phyloP scores from a whole-genome alignment of 2,888 invertebrate species.

The Uropetala carovei region DNA sequence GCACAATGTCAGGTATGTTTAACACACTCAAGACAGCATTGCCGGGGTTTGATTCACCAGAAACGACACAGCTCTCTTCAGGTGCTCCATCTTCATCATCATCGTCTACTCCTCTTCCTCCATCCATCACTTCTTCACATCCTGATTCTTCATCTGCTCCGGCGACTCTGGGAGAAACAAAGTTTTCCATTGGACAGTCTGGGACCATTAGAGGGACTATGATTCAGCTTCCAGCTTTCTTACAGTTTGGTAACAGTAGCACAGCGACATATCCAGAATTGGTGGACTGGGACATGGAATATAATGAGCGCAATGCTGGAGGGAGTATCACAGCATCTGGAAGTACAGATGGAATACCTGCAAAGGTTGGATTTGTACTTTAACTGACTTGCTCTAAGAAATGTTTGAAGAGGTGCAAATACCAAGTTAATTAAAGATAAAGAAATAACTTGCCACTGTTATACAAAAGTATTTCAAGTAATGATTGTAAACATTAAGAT shows the following conservation, averaged over 20 bases:
- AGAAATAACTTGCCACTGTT: no score
- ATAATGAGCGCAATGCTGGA: slow-evolving; percentile 30
- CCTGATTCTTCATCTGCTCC: slow-evolving; percentile 45
- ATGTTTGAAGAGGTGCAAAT: no score
- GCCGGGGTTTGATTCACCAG: slow-evolving; percentile 76
- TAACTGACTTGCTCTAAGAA: no score
- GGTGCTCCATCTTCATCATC: slow-evolving; percentile 26
- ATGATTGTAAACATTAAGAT: no score
- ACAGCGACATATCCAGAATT: background rate
- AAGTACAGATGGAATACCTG: slow-evolving; percentile 40
- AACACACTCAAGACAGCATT: slow-evolving; percentile 86
- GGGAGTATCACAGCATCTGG: background rate
- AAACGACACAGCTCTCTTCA: slow-evolving; percentile 66
- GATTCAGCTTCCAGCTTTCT: slow-evolving; percentile 46
- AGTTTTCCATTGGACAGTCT: background rate
- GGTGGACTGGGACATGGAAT: slow-evolving; percentile 55
- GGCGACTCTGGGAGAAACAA: slow-evolving; percentile 24
- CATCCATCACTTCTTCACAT: background rate
- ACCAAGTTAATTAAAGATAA: no score
- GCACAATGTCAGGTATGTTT: slow-evolving; percentile 88
- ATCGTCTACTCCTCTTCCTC: slow-evolving; percentile 10
- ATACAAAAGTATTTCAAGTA: no score
- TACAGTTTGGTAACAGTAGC: slow-evolving; percentile 54
- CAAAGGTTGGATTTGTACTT: slow-evolving; percentile 5
- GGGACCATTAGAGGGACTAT: slow-evolving; percentile 45